These are phyloP conservation scores for Eurytemora carolleeae DNA, from an alignment of 1,140 invertebrate genomes.

Conservation along the genomic window DNA sequence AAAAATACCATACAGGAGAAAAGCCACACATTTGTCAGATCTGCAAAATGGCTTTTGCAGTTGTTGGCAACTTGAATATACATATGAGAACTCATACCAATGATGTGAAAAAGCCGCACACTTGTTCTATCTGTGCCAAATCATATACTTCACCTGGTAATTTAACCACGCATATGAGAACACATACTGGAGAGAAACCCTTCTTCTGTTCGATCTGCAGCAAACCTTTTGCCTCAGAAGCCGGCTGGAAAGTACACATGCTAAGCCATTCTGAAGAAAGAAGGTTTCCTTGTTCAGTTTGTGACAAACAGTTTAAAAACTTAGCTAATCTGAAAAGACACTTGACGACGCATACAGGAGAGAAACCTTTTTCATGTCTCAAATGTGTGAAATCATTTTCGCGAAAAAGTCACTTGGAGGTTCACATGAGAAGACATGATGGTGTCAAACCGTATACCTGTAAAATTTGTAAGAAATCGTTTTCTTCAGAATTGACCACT, in stretches of 20 bases:
- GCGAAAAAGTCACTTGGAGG: too few relatives aligned
- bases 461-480: too few relatives aligned
- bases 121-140: too few relatives aligned
- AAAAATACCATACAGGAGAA: slow-evolving; percentile 34
- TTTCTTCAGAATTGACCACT: too few relatives aligned
- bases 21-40: slow-evolving; percentile 39
- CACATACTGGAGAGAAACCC: slow-evolving; percentile 18
- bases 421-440: too few relatives aligned
- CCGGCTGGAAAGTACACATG: slow-evolving; percentile 9
- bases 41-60: slow-evolving; percentile 44
- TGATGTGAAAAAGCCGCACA: slow-evolving; percentile 34
- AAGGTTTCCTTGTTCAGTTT: slow-evolving; percentile 21
- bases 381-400: too few relatives aligned
- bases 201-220: slow-evolving; percentile 19
- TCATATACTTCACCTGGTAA: too few relatives aligned
- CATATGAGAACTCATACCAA: too few relatives aligned
- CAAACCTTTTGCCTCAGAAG: slow-evolving; percentile 12
- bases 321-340: slow-evolving; percentile 10
- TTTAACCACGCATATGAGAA: slow-evolving; percentile 22
- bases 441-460: too few relatives aligned
- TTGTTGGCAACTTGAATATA: too few relatives aligned
- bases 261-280: slow-evolving; percentile 7
- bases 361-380: too few relatives aligned
- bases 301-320: slow-evolving; percentile 26
- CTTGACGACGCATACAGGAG: slow-evolving; percentile 18